A percentile compares a stretch with the other conserved stretches of the same genome.
Evolutionary conservation across 2,113 vertebrate species (phyloP).

Genomic region (Gadus chalcogrammus): DNA sequence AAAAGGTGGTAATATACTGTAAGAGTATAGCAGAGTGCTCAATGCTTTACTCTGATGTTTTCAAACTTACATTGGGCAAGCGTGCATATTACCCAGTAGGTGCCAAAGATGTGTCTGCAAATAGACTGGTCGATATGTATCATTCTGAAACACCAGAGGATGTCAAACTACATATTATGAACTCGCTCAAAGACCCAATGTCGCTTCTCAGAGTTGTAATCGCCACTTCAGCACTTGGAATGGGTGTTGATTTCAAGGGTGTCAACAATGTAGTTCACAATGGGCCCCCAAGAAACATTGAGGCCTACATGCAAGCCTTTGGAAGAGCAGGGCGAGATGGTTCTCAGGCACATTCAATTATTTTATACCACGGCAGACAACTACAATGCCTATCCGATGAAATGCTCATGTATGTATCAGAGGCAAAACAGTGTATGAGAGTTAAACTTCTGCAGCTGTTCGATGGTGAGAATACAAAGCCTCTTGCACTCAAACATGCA

Average conservation of each 20-base stretch:
- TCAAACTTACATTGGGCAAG: no score
- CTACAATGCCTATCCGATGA: background rate
- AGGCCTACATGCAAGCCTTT: background rate
- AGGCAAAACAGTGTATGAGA: background rate
- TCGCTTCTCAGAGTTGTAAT: no score
- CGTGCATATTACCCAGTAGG: background rate
- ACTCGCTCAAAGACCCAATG: background rate
- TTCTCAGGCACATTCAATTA: background rate
- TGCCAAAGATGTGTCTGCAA: no score
- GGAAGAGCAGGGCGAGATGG: background rate
- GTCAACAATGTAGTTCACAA: background rate
- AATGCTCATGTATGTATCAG: background rate
- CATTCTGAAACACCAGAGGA: background rate
- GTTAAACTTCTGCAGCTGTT: background rate
- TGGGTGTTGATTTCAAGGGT: constrained; percentile 4
- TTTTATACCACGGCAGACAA: background rate
- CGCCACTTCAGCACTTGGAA: background rate
- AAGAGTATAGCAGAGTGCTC: background rate
- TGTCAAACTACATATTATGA: background rate
- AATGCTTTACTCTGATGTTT: background rate
- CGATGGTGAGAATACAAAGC: background rate
- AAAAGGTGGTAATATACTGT: background rate
- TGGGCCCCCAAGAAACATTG: background rate
- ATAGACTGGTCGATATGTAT: background rate
- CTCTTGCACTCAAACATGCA: background rate